Conservation (phyloP, 64 coral and sea anemone species). For the Anthopleura sola region DNA sequence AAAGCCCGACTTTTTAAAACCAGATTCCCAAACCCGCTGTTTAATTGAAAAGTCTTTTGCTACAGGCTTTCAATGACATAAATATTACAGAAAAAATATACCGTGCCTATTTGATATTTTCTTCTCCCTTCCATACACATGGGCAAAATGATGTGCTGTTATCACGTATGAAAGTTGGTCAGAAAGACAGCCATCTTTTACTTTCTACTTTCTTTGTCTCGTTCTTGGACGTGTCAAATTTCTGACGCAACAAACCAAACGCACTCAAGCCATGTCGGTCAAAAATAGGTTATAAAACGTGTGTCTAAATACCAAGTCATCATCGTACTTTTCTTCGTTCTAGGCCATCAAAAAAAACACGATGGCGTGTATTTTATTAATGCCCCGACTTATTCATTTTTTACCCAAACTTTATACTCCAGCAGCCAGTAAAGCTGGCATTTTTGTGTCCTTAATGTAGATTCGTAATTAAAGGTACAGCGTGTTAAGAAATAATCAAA, state of each 20-base stretch:
- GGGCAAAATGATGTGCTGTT: too few relatives aligned
- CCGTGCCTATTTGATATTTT: too few relatives aligned
- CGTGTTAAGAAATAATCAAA: not conserved
- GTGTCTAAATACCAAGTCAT: not conserved
- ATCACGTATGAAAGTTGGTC: too few relatives aligned
- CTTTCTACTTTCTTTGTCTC: too few relatives aligned
- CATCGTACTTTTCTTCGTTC: not conserved
- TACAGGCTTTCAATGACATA: too few relatives aligned
- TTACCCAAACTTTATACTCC: constrained; percentile 12
- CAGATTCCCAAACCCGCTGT: too few relatives aligned
- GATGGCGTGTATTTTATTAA: not conserved
- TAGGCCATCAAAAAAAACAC: not conserved
- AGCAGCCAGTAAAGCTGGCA: not conserved
- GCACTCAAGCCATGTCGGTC: not conserved
- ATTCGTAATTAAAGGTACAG: not conserved
- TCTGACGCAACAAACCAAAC: not conserved
- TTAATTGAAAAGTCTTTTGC: too few relatives aligned
- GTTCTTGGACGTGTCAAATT: too few relatives aligned
- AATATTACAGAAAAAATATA: too few relatives aligned
- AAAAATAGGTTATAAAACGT: not conserved
- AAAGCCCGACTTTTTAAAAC: too few relatives aligned
- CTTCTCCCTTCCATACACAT: too few relatives aligned
- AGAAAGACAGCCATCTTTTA: too few relatives aligned
- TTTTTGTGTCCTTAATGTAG: not conserved
- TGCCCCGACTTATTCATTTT: not conserved